Conservation (phyloP, 2,113 vertebrate genomes). For the Bufo bufo region DNA sequence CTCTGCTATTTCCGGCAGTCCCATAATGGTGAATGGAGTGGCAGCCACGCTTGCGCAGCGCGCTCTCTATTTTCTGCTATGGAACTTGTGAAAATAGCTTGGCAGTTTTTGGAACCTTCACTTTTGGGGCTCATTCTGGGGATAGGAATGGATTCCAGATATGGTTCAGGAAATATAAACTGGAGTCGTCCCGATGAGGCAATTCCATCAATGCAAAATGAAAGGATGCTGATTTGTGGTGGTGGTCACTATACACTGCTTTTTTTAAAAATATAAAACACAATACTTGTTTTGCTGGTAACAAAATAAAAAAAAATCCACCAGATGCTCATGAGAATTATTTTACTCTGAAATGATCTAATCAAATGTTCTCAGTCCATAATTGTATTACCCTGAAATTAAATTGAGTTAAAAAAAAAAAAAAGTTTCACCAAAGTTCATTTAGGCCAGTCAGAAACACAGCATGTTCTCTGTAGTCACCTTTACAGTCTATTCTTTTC, state of each 20-base stretch:
- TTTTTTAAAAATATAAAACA: too few species aligned
- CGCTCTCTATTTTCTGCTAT: too few species aligned
- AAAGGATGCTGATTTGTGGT: neutral
- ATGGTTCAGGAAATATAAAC: neutral
- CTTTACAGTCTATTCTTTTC: slow-evolving; percentile 19
- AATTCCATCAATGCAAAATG: neutral
- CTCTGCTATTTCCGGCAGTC: too few species aligned
- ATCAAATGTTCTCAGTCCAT: slow-evolving; percentile 27
- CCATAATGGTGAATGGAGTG: too few species aligned
- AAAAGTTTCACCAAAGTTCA: neutral
- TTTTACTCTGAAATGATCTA: slow-evolving; percentile 27
- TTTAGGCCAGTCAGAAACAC: neutral
- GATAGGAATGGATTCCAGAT: too few species aligned
- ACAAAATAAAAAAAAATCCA: neutral
- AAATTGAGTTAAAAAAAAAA: neutral
- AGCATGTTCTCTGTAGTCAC: slow-evolving; percentile 29
- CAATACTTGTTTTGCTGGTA: neutral
- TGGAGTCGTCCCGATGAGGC: neutral
- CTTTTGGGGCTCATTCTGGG: too few species aligned
- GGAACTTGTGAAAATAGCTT: too few species aligned
- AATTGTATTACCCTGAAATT: slow-evolving; percentile 20
- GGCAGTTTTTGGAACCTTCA: too few species aligned
- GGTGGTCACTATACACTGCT: too few species aligned
- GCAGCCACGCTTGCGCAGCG: too few species aligned
- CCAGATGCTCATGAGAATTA: neutral